Percentiles rank a stretch among this genome's conserved stretches.
phyloP scores from a whole-genome alignment of 2,113 vertebrate genomes.

The Prolemur simus region DNA sequence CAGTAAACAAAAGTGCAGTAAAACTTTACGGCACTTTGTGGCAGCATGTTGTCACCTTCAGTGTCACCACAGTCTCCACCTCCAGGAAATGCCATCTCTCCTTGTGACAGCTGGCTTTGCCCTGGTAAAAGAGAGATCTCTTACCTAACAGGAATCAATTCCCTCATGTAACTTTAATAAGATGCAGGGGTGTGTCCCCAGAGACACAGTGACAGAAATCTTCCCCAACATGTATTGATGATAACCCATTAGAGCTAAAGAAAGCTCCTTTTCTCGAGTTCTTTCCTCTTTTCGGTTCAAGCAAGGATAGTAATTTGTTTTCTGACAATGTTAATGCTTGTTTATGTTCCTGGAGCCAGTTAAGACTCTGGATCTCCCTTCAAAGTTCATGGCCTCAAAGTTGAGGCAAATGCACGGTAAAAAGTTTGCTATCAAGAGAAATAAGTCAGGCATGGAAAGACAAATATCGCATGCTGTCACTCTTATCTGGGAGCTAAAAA shows the following conservation, averaged over 20 bases:
- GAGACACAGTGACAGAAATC: slow-evolving; percentile 41
- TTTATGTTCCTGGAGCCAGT: not conserved
- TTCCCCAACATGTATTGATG: slow-evolving; percentile 55
- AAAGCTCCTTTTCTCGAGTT: slow-evolving; percentile 49
- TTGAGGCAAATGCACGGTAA: not conserved
- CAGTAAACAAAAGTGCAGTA: not conserved
- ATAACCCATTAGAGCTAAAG: slow-evolving; percentile 24
- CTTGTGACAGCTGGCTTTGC: slow-evolving; percentile 61
- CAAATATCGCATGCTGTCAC: not conserved
- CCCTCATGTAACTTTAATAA: slow-evolving; percentile 54
- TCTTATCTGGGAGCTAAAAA: not conserved
- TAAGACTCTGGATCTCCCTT: not conserved
- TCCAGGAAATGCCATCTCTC: slow-evolving; percentile 50
- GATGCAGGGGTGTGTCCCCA: slow-evolving; percentile 54
- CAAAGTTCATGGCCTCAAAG: not conserved
- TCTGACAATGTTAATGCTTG: slow-evolving; percentile 37
- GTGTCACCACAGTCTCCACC: not conserved
- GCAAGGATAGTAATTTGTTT: slow-evolving; percentile 40
- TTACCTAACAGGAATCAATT: slow-evolving; percentile 27
- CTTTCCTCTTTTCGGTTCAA: slow-evolving; percentile 59
- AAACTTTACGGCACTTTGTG: not conserved
- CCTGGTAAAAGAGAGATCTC: not conserved
- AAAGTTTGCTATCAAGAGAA: not conserved
- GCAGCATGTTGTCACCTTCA: not conserved
- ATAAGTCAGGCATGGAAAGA: not conserved